Conservation (phyloP, 1,140 invertebrate species). For the Drosophila persimilis region DNA sequence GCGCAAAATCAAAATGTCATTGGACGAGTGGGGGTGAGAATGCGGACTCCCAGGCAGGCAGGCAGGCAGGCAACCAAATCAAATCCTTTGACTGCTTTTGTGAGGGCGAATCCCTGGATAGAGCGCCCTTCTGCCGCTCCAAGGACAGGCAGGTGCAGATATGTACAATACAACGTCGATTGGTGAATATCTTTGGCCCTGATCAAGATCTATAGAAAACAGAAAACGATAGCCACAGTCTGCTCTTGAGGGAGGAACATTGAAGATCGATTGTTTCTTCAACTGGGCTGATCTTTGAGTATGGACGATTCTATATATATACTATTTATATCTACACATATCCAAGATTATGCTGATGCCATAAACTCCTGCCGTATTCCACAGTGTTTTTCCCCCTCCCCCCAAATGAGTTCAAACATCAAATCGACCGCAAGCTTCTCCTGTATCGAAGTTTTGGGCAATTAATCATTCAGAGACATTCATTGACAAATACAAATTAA, state of each 20-base stretch:
- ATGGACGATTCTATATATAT: too few relatives aligned
- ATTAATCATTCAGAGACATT: slow-evolving; percentile 39
- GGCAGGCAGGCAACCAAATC: slow-evolving; percentile 22
- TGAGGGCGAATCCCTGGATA: not conserved
- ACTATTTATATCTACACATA: too few relatives aligned
- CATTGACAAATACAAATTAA: slow-evolving; percentile 46
- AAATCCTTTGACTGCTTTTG: slow-evolving; percentile 25
- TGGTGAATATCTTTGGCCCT: too few relatives aligned
- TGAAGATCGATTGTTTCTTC: too few relatives aligned
- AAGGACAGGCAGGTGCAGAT: slow-evolving; percentile 9
- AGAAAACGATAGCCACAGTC: too few relatives aligned
- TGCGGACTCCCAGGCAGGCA: slow-evolving; percentile 10
- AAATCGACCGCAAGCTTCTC: not conserved
- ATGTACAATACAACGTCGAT: too few relatives aligned
- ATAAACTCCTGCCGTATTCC: too few relatives aligned
- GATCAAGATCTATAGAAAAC: too few relatives aligned
- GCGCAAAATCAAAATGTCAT: slow-evolving; percentile 78
- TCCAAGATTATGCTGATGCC: too few relatives aligned
- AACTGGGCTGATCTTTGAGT: too few relatives aligned
- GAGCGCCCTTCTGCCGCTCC: not conserved
- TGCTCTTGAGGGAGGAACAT: too few relatives aligned
- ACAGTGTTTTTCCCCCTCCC: not conserved
- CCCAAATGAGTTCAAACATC: slow-evolving; percentile 9
- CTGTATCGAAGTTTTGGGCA: slow-evolving; percentile 1
- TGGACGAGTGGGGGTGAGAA: slow-evolving; percentile 15